Conservation (phyloP, 2,113 vertebrate species). For the Maccullochella peelii region DNA sequence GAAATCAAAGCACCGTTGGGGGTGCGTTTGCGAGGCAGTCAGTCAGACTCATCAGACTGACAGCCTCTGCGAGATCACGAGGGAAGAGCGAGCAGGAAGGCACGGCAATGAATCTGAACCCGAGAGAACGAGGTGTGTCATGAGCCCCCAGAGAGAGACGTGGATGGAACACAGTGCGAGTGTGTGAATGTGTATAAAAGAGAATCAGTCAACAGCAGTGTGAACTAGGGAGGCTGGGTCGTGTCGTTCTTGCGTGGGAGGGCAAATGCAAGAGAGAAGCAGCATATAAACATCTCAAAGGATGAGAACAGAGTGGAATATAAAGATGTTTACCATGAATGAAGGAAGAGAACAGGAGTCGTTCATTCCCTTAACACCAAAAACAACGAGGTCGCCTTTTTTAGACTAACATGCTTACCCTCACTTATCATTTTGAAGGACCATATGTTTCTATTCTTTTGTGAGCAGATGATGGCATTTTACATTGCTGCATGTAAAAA, state of each 20-base stretch:
- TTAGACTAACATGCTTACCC: neutral
- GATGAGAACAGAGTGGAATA: conserved; percentile 15
- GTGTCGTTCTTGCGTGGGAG: conserved; percentile 22
- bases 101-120: conserved; percentile 22
- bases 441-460: neutral
- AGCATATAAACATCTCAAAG: conserved; percentile 21
- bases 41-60: conserved; percentile 45
- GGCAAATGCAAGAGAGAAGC: conserved; percentile 13
- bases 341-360: neutral
- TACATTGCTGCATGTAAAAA: neutral
- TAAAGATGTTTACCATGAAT: conserved; percentile 22
- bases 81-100: neutral
- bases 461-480: neutral
- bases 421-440: neutral
- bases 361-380: neutral
- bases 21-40: neutral
- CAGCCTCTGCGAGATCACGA: conserved; percentile 9
- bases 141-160: conserved; percentile 1
- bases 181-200: neutral
- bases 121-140: conserved; percentile 43
- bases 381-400: neutral
- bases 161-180: neutral
- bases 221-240: conserved; percentile 23
- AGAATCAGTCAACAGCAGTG: neutral
- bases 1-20: conserved; percentile 51